phyloP scores from a whole-genome alignment of 2,797 vertebrate species.

The Anguilla marmorata region DNA sequence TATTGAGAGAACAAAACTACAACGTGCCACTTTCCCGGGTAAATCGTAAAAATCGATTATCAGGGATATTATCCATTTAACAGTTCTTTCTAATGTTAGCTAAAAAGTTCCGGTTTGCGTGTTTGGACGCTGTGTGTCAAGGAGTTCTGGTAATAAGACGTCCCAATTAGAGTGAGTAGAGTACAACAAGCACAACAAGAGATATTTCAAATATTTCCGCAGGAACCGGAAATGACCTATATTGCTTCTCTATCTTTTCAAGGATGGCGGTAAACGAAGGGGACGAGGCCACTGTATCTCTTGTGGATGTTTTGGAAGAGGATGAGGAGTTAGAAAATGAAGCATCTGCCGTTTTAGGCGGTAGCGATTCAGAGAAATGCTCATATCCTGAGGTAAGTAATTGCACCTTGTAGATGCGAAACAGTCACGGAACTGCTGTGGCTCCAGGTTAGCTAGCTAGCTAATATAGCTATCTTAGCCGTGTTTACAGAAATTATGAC shows the following conservation, averaged over 20 bases:
- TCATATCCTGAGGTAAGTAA: slow-evolving; percentile 86
- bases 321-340: slow-evolving; percentile 91
- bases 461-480: background rate
- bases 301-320: slow-evolving; percentile 89
- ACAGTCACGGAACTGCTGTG: background rate
- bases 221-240: slow-evolving; percentile 49
- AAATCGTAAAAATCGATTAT: background rate
- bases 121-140: background rate
- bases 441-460: background rate
- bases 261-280: slow-evolving; percentile 58
- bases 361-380: slow-evolving; percentile 90
- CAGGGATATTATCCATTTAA: background rate
- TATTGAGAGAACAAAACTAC: background rate
- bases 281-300: slow-evolving; percentile 73
- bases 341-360: slow-evolving; percentile 88
- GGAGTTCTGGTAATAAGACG: background rate
- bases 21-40: background rate
- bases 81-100: background rate
- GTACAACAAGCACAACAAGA: background rate
- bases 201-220: slow-evolving; percentile 18
- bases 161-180: background rate
- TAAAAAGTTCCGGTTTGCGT: background rate
- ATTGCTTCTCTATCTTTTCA: slow-evolving; percentile 18
- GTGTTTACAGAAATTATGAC: background rate
- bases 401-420: background rate